A percentile compares a stretch with the other conserved stretches of the same genome.
phyloP scores from a whole-genome alignment of 2,113 vertebrate genomes.

The Pica pica region DNA sequence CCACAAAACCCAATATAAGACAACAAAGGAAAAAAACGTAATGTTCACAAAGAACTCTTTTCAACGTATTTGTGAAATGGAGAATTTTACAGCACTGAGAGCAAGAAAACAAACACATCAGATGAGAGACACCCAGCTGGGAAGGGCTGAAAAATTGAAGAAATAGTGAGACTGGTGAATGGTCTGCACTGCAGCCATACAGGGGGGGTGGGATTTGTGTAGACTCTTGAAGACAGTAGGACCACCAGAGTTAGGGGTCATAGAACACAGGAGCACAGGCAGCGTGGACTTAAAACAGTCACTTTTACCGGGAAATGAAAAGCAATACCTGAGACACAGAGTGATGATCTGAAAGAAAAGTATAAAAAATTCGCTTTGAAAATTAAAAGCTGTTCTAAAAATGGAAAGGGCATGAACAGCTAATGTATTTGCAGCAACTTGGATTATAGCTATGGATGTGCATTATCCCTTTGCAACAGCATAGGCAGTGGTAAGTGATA shows the following conservation, averaged over 20 bases:
- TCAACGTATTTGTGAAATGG: neutral
- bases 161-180: neutral
- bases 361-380: neutral
- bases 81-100: neutral
- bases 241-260: neutral
- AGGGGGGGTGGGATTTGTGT: neutral
- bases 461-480: neutral
- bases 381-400: neutral
- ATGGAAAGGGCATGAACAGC: neutral
- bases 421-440: neutral
- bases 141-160: neutral
- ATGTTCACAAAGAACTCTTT: neutral
- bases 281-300: neutral
- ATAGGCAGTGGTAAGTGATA: neutral
- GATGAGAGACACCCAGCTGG: neutral
- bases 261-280: neutral
- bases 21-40: neutral
- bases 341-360: neutral
- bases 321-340: neutral
- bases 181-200: rapidly evolving
- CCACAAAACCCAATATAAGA: neutral
- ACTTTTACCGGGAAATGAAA: neutral
- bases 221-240: neutral
- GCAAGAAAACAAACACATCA: neutral
- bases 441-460: neutral